Evolutionary conservation across 2,888 invertebrate species (phyloP).

Genomic region (Philopedon plagiatum): DNA sequence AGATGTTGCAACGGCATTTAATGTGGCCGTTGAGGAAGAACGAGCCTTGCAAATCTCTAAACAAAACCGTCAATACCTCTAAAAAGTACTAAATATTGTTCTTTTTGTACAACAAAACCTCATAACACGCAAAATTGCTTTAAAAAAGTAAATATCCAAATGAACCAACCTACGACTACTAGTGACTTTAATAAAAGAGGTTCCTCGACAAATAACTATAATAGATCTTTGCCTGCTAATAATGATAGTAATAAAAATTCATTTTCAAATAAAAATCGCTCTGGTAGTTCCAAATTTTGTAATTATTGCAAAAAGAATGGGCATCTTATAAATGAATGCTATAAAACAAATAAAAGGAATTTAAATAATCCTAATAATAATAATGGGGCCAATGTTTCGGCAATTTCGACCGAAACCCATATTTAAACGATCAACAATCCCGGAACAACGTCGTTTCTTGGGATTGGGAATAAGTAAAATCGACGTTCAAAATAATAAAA

Average conservation of each 20-base stretch:
- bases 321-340: slow-evolving; percentile 27
- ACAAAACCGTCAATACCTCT: no score
- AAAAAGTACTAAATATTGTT: slow-evolving; percentile 39
- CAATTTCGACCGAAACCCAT: background rate
- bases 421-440: background rate
- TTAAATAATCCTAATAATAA: slow-evolving; percentile 22
- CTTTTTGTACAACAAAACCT: slow-evolving; percentile 24
- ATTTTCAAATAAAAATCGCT: no score
- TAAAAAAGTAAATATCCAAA: background rate
- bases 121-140: slow-evolving; percentile 8
- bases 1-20: slow-evolving; percentile 17
- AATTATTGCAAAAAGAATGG: background rate
- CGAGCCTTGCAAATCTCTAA: background rate
- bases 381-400: background rate
- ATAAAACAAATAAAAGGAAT: slow-evolving; percentile 31
- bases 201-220: background rate
- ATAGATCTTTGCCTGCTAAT: background rate
- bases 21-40: slow-evolving; percentile 27
- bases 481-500: background rate
- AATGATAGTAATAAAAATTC: slow-evolving; percentile 20
- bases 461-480: background rate
- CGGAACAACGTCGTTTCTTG: background rate
- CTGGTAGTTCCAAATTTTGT: background rate
- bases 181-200: background rate
- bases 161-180: background rate